phyloP scores from a whole-genome alignment of 2,113 vertebrate genomes.

The Dasyurus viverrinus region DNA sequence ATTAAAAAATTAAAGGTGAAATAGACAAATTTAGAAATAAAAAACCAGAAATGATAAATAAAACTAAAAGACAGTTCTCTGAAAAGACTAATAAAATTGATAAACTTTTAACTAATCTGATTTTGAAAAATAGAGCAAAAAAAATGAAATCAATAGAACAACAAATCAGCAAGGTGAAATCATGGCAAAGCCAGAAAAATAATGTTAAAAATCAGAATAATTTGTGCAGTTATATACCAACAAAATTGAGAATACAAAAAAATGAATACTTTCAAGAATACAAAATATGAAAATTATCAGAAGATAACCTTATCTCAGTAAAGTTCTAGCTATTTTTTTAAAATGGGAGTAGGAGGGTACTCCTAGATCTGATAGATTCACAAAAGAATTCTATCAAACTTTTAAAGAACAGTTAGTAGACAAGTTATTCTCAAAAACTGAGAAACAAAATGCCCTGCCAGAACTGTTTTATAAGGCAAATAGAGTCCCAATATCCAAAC shows the following conservation, averaged over 20 bases:
- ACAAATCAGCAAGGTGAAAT: neutral
- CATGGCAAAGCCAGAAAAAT: neutral
- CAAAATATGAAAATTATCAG: neutral
- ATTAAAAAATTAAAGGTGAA: neutral
- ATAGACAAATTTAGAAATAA: neutral
- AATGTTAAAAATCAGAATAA: neutral
- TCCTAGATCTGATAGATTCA: neutral
- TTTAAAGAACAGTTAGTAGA: neutral
- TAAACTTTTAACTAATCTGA: neutral
- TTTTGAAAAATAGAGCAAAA: neutral
- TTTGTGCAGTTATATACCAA: neutral
- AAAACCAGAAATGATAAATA: neutral
- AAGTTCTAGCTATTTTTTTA: neutral
- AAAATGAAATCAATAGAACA: neutral
- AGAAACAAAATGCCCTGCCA: neutral
- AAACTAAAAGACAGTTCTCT: neutral
- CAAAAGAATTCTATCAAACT: neutral
- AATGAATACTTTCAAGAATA: neutral
- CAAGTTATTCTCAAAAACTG: neutral
- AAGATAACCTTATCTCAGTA: neutral
- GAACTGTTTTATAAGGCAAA: neutral
- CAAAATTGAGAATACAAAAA: neutral
- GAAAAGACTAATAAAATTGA: neutral
- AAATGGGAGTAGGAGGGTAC: neutral
- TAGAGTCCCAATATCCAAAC: neutral